A percentile compares a stretch with the other conserved stretches of the same genome.
Conservation (phyloP, 2,888 invertebrate genomes). For the Drosophila multiciliata region DNA sequence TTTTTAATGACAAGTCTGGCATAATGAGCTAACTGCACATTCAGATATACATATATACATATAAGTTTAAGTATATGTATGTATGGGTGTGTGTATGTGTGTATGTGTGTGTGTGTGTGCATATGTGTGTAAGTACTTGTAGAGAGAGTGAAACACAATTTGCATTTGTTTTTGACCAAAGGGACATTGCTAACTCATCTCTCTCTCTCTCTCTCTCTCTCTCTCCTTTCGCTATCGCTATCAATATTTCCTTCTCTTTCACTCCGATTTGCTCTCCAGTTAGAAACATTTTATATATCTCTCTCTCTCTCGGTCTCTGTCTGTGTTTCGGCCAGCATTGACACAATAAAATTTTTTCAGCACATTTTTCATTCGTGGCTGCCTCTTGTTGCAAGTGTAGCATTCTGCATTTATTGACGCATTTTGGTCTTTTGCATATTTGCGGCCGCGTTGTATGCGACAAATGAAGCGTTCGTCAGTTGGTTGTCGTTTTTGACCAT, state of each 20-base stretch:
- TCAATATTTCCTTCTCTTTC: not conserved
- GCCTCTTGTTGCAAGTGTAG: conserved; percentile 51
- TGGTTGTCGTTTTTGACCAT: conserved; percentile 44
- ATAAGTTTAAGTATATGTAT: not conserved
- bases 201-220: not conserved
- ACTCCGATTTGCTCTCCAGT: not conserved
- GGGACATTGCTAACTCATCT: conserved; percentile 40
- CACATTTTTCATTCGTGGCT: conserved; percentile 56
- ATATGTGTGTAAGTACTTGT: not conserved
- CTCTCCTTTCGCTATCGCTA: no score
- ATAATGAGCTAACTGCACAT: conserved; percentile 61
- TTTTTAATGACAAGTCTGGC: conserved; percentile 67
- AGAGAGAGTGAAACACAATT: conserved; percentile 34
- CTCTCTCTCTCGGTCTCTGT: not conserved
- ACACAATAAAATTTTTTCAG: conserved; percentile 75
- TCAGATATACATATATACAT: not conserved
- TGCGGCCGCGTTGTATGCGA: conserved; percentile 59
- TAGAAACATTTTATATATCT: not conserved
- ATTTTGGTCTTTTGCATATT: conserved; percentile 75
- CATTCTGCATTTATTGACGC: conserved; percentile 76
- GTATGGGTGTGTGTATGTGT: not conserved
- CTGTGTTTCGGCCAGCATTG: conserved; percentile 63
- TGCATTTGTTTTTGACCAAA: conserved; percentile 62
- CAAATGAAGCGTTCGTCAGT: conserved; percentile 57
- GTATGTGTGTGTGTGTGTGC: not conserved